Evolutionary conservation across 2,797 vertebrate genomes (phyloP).

Genomic region (Acipenser transmontanus): DNA sequence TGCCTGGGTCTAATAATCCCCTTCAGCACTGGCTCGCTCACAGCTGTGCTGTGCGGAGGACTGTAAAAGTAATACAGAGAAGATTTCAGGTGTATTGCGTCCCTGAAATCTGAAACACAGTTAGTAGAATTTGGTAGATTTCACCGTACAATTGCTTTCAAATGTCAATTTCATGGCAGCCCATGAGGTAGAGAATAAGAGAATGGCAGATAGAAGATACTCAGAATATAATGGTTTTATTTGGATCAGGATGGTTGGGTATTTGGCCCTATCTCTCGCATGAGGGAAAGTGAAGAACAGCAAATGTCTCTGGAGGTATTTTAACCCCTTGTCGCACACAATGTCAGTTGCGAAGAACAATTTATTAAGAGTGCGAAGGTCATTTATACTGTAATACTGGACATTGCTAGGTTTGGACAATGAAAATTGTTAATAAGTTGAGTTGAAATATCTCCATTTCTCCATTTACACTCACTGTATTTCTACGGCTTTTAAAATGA

Average conservation of each 20-base stretch:
- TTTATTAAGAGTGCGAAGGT: too few relatives aligned
- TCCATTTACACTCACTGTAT: too few relatives aligned
- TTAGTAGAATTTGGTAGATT: constrained; percentile 58
- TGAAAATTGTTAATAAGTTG: too few relatives aligned
- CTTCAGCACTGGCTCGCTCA: constrained; percentile 54
- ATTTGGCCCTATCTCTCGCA: constrained; percentile 24
- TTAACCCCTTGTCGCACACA: neutral
- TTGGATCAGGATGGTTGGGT: constrained; percentile 37
- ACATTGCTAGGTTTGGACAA: too few relatives aligned
- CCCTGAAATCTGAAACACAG: constrained; percentile 55
- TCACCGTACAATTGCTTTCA: constrained; percentile 81
- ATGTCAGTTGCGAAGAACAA: too few relatives aligned
- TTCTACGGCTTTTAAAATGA: too few relatives aligned
- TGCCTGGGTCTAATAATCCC: constrained; percentile 60
- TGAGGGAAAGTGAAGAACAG: neutral
- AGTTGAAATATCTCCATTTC: too few relatives aligned
- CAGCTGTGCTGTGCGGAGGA: constrained; percentile 44
- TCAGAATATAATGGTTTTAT: constrained; percentile 5
- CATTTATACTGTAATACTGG: too few relatives aligned
- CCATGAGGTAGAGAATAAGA: constrained; percentile 71
- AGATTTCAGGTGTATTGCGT: constrained; percentile 52
- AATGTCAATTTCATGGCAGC: constrained; percentile 91
- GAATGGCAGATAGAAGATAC: constrained; percentile 40
- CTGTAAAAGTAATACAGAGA: constrained; percentile 50
- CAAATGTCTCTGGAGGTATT: neutral